Evolutionary conservation across 2,797 vertebrate species (phyloP).

Genomic region (Manis pentadactyla): DNA sequence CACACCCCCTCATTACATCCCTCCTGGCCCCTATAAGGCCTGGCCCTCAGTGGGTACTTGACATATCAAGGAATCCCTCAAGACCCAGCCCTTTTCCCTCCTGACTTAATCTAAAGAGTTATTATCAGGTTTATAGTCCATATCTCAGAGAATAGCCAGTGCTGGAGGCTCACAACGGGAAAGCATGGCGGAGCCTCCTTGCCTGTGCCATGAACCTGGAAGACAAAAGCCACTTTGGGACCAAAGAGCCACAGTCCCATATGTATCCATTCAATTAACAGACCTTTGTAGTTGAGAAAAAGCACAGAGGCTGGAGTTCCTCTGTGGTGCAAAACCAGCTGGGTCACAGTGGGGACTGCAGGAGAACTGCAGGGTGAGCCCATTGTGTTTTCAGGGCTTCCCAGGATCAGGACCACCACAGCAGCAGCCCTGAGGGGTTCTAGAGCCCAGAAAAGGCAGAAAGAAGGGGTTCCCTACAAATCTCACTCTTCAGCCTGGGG

Average conservation of each 20-base stretch:
- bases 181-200: neutral
- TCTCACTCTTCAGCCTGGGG: neutral
- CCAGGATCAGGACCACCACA: neutral
- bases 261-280: neutral
- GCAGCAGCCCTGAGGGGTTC: neutral
- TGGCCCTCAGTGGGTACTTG: neutral
- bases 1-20: neutral
- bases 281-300: neutral
- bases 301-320: neutral
- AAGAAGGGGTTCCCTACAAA: neutral
- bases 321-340: neutral
- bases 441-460: neutral
- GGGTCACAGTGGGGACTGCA: neutral
- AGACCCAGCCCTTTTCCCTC: neutral
- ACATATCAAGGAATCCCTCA: neutral
- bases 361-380: neutral
- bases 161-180: neutral
- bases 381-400: neutral
- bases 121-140: neutral
- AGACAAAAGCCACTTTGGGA: neutral
- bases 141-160: neutral
- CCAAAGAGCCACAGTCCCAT: neutral
- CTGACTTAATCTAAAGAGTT: neutral
- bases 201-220: neutral
- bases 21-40: neutral